phyloP scores from a whole-genome alignment of 2,113 vertebrate genomes.

The Orthonyx spaldingii region DNA sequence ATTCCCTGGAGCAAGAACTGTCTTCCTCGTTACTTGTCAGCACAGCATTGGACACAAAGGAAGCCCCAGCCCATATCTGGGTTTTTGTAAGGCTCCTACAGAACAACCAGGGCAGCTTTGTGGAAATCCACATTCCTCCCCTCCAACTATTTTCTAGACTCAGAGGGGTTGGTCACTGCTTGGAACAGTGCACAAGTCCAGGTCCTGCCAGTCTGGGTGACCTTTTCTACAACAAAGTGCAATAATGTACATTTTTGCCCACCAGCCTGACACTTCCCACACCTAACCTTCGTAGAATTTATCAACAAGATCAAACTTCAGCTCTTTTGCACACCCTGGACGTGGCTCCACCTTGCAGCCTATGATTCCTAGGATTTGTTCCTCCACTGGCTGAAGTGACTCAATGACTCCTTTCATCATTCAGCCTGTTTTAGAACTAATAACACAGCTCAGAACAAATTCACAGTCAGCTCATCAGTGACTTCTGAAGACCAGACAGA shows the following conservation, averaged over 20 bases:
- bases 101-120: background rate
- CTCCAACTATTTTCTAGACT: background rate
- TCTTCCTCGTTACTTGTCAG: conserved; percentile 35
- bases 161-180: background rate
- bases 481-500: background rate
- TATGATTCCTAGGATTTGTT: background rate
- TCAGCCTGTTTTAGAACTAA: background rate
- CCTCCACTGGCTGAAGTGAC: background rate
- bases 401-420: background rate
- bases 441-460: background rate
- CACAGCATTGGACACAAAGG: background rate
- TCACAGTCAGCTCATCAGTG: background rate
- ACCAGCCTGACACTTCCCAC: background rate
- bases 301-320: background rate
- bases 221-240: background rate
- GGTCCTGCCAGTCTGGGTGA: background rate
- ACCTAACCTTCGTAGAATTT: background rate
- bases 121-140: background rate
- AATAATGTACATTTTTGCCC: background rate
- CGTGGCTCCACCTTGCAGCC: background rate
- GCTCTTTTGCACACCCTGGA: background rate
- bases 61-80: background rate
- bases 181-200: background rate
- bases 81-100: background rate
- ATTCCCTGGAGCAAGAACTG: conserved; percentile 47